Evolutionary conservation across 2,888 invertebrate species (phyloP), one percentile per base, ranked within the genome.

Genomic region (Lacanobia wlatinum): DNA sequence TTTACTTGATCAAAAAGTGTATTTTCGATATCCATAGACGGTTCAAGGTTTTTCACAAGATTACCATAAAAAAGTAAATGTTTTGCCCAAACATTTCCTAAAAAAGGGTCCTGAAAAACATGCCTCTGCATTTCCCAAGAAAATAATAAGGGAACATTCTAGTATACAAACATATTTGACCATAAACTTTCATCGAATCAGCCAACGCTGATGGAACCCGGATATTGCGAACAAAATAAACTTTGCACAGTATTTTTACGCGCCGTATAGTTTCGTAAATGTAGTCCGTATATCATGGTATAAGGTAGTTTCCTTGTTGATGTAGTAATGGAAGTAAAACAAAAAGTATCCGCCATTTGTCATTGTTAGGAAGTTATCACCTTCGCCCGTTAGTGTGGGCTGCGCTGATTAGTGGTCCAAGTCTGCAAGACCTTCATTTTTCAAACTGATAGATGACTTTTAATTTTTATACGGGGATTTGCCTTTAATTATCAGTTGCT

Each of bases 171-270:
- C 53, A 63, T 74, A 65, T 62, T 64, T 65, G 63, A 62, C 73
- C 64, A 82, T 72, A 66, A 84, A 79, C 46, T 76, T 82, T 82
- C 60, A 76, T 76, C 55, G 76, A 74, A 70, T 79, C 72, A 70
- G 65, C 73, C 79, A 70, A 61, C 59, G 60, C 52, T 52, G 73
- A 70, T 76, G 73, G 70, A 59, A 28, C 58, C 52, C 72, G 78
- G 73, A 80, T 76, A 76, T 80, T 84, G 70, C 68, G 48, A 70
- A 64, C 67, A 58, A 63, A 73, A 76, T 68, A 73, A 82, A 84
- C 73, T 67, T 70, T 56, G 69, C 21, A 18, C 62, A 58, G 50
- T 67, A 73, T 67, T 59, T 72, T 69, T 78, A 70, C 60, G 60
- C 52, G 8, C 58, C 52, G 53, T 53, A 60, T 68, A 64, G 62